A percentile compares a stretch with the other conserved stretches of the same genome.
Conservation (phyloP, 2,797 vertebrate species). For the Phoxinus dragarum region DNA sequence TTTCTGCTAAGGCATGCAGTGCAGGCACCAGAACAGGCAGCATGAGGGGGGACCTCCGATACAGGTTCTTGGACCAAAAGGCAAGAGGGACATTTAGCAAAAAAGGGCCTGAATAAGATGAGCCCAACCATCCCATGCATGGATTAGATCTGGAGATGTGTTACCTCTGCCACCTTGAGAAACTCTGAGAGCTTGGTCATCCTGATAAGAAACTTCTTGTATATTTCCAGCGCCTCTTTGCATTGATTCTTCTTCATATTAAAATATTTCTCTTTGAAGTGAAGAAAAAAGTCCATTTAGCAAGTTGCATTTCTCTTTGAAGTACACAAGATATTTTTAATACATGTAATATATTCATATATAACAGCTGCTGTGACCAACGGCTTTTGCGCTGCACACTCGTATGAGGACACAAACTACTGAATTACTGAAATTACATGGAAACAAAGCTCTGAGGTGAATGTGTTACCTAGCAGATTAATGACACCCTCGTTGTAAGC, state of each 20-base stretch:
- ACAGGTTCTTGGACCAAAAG: slow-evolving; percentile 61
- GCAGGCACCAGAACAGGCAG: slow-evolving; percentile 84
- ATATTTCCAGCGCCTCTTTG: slow-evolving; percentile 96
- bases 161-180: slow-evolving; percentile 97
- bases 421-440: not conserved
- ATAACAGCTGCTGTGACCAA: not conserved
- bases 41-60: slow-evolving; percentile 72
- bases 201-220: slow-evolving; percentile 93
- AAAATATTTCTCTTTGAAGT: slow-evolving; percentile 91
- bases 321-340: not conserved
- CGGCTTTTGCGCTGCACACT: not conserved
- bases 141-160: slow-evolving; percentile 62
- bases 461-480: slow-evolving; percentile 90
- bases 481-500: slow-evolving; percentile 97
- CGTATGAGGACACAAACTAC: not conserved
- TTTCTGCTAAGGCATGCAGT: slow-evolving; percentile 81
- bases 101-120: slow-evolving; percentile 68
- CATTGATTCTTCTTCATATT: slow-evolving; percentile 98
- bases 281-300: slow-evolving; percentile 55
- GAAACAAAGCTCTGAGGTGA: slow-evolving; percentile 14
- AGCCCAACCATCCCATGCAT: slow-evolving; percentile 66
- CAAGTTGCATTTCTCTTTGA: slow-evolving; percentile 19
- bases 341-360: slow-evolving; percentile 2
- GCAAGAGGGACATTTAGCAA: slow-evolving; percentile 70
- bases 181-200: slow-evolving; percentile 93